These are phyloP conservation scores for Dysmachus trigonus DNA, from an alignment of 2,888 invertebrate species.

Conservation along the genomic window DNA sequence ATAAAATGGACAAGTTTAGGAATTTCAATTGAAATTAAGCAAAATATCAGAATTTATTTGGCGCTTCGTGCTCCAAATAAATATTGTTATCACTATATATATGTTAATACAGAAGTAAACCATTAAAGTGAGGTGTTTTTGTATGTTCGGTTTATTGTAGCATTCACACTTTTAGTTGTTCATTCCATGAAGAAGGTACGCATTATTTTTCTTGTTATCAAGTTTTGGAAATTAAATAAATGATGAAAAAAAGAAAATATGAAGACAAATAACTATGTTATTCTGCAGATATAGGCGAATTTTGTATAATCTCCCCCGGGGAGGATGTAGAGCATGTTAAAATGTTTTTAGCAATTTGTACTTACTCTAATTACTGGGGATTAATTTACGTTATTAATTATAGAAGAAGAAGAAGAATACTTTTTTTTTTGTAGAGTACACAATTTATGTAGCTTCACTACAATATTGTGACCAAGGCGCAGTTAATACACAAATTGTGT, in stretches of 20 bases:
- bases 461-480: neutral
- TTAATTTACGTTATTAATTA: neutral
- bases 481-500: neutral
- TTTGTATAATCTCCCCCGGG: neutral
- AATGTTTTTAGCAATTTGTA: neutral
- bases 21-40: conserved; percentile 6
- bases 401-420: neutral
- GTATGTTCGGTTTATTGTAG: neutral
- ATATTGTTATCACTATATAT: conserved; percentile 19
- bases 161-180: conserved; percentile 3
- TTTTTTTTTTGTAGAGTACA: neutral
- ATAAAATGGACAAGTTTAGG: neutral
- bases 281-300: neutral
- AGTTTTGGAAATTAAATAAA: conserved; percentile 6
- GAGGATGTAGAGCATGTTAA: neutral
- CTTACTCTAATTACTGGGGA: neutral
- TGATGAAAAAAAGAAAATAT: neutral
- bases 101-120: conserved; percentile 9
- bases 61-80: neutral
- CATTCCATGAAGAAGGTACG: neutral
- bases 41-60: conserved; percentile 22
- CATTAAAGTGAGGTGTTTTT: conserved; percentile 9
- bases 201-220: conserved; percentile 14
- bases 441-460: neutral
- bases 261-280: neutral